Conservation (phyloP, 2,888 invertebrate genomes). For the Morpho achilles region DNA sequence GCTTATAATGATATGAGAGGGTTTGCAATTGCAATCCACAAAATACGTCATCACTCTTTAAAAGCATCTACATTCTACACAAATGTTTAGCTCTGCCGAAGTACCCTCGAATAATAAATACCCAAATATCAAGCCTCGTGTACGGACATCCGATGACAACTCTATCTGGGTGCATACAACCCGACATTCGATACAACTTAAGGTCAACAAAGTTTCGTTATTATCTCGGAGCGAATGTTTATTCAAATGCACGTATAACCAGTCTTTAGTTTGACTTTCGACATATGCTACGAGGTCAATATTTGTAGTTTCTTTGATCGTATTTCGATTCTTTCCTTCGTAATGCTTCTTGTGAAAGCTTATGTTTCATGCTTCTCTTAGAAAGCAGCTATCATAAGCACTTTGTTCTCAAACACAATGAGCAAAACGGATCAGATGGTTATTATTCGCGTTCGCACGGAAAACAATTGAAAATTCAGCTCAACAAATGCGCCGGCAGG, state of each 20-base stretch:
- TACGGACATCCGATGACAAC: constrained; percentile 67
- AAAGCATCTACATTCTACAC: too few species aligned
- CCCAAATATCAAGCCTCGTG: constrained; percentile 26
- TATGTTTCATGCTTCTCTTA: constrained; percentile 1
- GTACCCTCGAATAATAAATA: neutral
- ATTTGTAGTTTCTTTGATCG: constrained; percentile 60
- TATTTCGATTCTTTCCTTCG: constrained; percentile 44
- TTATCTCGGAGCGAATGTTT: constrained; percentile 68
- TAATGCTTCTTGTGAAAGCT: constrained; percentile 28
- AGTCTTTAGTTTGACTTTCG: constrained; percentile 67
- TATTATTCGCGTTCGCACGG: constrained; percentile 39
- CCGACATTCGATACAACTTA: constrained; percentile 63
- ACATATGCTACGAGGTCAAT: constrained; percentile 77
- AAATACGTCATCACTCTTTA: too few species aligned
- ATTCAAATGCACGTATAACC: constrained; percentile 72
- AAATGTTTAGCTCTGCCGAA: too few species aligned
- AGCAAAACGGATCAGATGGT: constrained; percentile 25
- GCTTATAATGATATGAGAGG: too few species aligned
- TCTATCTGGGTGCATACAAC: constrained; percentile 53
- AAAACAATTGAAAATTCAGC: constrained; percentile 59
- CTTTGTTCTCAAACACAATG: constrained; percentile 10
- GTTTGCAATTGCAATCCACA: too few species aligned
- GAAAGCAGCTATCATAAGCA: neutral
- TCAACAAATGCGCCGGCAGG: constrained; percentile 60
- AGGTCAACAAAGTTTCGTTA: constrained; percentile 69